Conservation (phyloP, 2,888 invertebrate genomes). For the Ectobius pallidus region DNA sequence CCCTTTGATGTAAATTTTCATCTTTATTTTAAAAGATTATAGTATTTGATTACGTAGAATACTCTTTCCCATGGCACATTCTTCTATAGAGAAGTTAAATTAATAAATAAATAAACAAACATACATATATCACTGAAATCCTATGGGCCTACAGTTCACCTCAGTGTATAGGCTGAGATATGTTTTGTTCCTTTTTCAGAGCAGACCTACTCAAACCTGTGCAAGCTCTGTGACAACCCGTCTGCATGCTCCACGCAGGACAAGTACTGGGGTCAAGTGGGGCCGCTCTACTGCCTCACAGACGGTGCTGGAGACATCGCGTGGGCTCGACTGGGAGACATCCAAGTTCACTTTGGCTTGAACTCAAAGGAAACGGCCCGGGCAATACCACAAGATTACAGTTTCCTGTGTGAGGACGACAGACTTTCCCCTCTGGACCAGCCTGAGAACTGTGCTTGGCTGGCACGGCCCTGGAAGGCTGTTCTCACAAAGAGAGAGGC, state of each 20-base stretch:
- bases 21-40: too few species aligned
- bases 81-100: too few species aligned
- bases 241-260: conserved; percentile 68
- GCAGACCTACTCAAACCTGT: conserved; percentile 71
- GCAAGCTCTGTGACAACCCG: conserved; percentile 71
- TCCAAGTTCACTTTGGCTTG: conserved; percentile 69
- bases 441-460: conserved; percentile 75
- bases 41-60: too few species aligned
- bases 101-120: too few species aligned
- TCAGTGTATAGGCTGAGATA: background rate
- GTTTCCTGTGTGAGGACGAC: conserved; percentile 79
- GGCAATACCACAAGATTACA: conserved; percentile 61
- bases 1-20: too few species aligned
- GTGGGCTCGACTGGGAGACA: conserved; percentile 78
- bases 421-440: conserved; percentile 64
- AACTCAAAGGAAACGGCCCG: conserved; percentile 47
- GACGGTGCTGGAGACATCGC: conserved; percentile 81
- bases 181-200: conserved; percentile 54
- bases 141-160: too few species aligned
- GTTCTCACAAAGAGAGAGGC: conserved; percentile 64
- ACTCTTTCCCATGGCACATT: too few species aligned
- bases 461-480: conserved; percentile 78
- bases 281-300: conserved; percentile 79
- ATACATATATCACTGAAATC: too few species aligned
- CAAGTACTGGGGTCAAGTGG: conserved; percentile 82